Base-by-base conservation (phyloP, 2,888 invertebrate genomes). In the Temnothorax unifasciatus region DNA sequence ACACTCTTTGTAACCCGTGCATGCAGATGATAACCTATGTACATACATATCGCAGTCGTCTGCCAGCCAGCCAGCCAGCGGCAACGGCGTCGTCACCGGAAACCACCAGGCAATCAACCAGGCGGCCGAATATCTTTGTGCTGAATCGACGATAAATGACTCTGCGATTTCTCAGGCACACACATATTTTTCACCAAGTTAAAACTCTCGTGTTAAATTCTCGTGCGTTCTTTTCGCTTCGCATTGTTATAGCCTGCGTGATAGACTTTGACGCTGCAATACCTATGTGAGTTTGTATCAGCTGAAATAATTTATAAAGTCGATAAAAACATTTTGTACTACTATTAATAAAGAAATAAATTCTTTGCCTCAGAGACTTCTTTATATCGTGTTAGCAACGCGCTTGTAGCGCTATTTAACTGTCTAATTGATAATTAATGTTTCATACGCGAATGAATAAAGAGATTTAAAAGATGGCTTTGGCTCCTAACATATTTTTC, bases 11-110 rank as follows among this genome's bases (percentile, higher is more conserved):
- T 73, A 85, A 86, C 85, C 71, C 71, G 79, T 85, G 81, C 59
- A 85, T 85, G 81, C 86, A 81, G 64, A 66, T 79, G 57, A 66
- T 79, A 85, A 85, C 76, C 85, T 68, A 85, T 76, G 85, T 76
- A 85, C 59, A 75, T 76, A 85, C 59, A 75, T 81, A 81, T 81
- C 79, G 18, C 75, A 74, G 75, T 47, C 74, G 74, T 77, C 47
- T 74, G 75, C 44, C 57, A 73, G 68, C 44, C 57, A 73, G 68
- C 44, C 57, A 73, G 68, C 38, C 69, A 68, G 71, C 34, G 8
- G 57, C 66, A 74, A 47, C 13, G 75, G 79, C 79, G 75, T 81
- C 75, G 34, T 74, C 79, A 74, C 44, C 59, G 79, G 75, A 81
- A 73, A 74, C 25, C 44, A 59, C 47, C 59, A n/a, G 54, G 77